A percentile compares a stretch with the other conserved stretches of the same genome.
These are phyloP conservation scores for Notodonta dromedarius DNA, from an alignment of 2,888 invertebrate species.

Conservation along the genomic window DNA sequence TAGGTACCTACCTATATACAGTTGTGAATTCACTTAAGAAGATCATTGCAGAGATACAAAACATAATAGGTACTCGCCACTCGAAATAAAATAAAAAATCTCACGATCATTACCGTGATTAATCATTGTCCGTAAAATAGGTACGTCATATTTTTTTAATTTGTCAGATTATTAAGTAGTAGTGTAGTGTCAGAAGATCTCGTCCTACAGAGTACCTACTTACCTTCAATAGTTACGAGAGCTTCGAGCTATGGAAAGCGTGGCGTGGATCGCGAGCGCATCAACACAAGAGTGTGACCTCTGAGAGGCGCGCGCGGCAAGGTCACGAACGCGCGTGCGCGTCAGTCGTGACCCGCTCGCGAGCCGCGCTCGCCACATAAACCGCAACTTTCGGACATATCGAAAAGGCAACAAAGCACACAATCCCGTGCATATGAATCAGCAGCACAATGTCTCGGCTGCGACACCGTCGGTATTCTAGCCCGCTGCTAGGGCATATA, in stretches of 20 bases:
- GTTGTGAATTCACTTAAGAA: too few relatives aligned
- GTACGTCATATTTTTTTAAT: too few relatives aligned
- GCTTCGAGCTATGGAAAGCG: conserved; percentile 58
- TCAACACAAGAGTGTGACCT: conserved; percentile 79
- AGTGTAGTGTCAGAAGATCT: conserved; percentile 8
- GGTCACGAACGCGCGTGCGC: conserved; percentile 84
- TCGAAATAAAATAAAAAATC: too few relatives aligned
- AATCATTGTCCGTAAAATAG: too few relatives aligned
- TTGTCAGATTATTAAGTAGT: not conserved
- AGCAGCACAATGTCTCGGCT: conserved; percentile 60
- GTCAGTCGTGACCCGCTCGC: conserved; percentile 82
- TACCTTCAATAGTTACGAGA: conserved; percentile 20
- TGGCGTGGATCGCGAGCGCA: conserved; percentile 64
- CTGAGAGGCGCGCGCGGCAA: conserved; percentile 79
- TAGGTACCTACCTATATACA: too few relatives aligned
- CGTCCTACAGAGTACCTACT: conserved; percentile 12
- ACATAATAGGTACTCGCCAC: too few relatives aligned
- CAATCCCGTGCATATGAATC: conserved; percentile 53
- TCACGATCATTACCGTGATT: too few relatives aligned
- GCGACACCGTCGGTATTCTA: conserved; percentile 47
- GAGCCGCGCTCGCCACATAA: conserved; percentile 55
- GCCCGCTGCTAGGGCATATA: conserved; percentile 48
- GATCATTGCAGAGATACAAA: too few relatives aligned
- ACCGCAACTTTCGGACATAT: conserved; percentile 62
- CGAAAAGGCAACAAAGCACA: conserved; percentile 67